Percentiles rank a stretch among this genome's conserved stretches.
These are phyloP conservation scores for Ptychadena robeensis DNA, from an alignment of 2,797 vertebrate species.

Conservation along the genomic window DNA sequence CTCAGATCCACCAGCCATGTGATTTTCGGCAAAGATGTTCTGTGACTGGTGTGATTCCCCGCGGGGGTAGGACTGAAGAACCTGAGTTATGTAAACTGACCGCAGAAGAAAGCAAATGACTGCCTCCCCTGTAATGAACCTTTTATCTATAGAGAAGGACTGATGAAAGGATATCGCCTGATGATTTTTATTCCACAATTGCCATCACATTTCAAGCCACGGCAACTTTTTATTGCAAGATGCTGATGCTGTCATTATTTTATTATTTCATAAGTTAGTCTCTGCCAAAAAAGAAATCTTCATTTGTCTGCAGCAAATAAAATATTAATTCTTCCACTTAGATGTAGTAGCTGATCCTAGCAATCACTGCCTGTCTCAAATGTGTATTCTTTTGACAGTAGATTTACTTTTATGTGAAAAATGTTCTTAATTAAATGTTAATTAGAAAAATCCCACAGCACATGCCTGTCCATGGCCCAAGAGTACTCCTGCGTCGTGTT, in stretches of 20 bases:
- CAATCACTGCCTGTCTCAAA: not conserved
- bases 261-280: not conserved
- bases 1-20: not conserved
- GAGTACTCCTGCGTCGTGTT: not conserved
- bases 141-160: not conserved
- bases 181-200: not conserved
- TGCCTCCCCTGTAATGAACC: not conserved
- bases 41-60: not conserved
- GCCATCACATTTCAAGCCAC: not conserved
- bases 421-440: slow-evolving; percentile 29
- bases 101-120: not conserved
- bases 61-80: not conserved
- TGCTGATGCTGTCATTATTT: not conserved
- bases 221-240: not conserved
- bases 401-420: not conserved
- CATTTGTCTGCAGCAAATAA: not conserved
- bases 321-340: not conserved
- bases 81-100: not conserved
- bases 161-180: not conserved
- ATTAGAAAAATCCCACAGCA: not conserved
- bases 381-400: not conserved
- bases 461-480: not conserved
- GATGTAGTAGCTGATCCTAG: not conserved
- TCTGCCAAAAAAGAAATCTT: slow-evolving; percentile 15
- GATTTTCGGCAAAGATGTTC: not conserved